Percentiles rank a stretch among this genome's conserved stretches.
Evolutionary conservation across 2,797 vertebrate species (phyloP).

Genomic region (Pseudochaenichthys georgianus): DNA sequence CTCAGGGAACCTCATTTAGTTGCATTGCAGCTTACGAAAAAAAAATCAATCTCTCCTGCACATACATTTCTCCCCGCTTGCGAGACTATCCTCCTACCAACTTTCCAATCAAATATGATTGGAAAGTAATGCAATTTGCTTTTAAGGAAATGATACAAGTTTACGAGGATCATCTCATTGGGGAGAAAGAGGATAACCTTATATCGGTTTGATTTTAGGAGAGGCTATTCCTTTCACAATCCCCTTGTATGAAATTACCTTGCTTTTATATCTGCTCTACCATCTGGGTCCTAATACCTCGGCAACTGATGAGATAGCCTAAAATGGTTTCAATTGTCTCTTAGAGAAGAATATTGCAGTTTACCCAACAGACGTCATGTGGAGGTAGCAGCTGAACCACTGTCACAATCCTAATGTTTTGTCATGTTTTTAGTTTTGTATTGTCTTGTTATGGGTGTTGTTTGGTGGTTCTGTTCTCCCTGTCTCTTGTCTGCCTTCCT

Average conservation of each 20-base stretch:
- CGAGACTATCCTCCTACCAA: constrained; percentile 23
- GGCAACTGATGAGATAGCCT: constrained; percentile 57
- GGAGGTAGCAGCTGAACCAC: constrained; percentile 21
- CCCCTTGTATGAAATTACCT: constrained; percentile 74
- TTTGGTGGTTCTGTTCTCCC: too few relatives aligned
- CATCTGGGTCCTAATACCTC: constrained; percentile 79
- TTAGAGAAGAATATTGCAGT: constrained; percentile 51
- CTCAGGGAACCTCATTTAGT: constrained; percentile 38
- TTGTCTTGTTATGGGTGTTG: too few relatives aligned
- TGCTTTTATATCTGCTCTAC: constrained; percentile 75
- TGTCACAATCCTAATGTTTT: too few relatives aligned
- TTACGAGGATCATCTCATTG: constrained; percentile 53
- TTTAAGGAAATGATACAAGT: constrained; percentile 63
- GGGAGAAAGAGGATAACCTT: constrained; percentile 54
- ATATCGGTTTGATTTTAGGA: constrained; percentile 59
- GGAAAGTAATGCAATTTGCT: constrained; percentile 66
- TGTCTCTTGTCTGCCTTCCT: too few relatives aligned
- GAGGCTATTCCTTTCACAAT: constrained; percentile 55
- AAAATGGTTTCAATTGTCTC: constrained; percentile 67
- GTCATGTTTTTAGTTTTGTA: too few relatives aligned
- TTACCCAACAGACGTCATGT: constrained; percentile 50
- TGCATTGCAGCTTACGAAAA: constrained; percentile 43
- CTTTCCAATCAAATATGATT: constrained; percentile 55
- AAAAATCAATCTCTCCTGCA: constrained; percentile 53
- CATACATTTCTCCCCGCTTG: constrained; percentile 17